Evolutionary conservation across 1,140 invertebrate genomes (phyloP).

Genomic region (Gryllus bimaculatus): DNA sequence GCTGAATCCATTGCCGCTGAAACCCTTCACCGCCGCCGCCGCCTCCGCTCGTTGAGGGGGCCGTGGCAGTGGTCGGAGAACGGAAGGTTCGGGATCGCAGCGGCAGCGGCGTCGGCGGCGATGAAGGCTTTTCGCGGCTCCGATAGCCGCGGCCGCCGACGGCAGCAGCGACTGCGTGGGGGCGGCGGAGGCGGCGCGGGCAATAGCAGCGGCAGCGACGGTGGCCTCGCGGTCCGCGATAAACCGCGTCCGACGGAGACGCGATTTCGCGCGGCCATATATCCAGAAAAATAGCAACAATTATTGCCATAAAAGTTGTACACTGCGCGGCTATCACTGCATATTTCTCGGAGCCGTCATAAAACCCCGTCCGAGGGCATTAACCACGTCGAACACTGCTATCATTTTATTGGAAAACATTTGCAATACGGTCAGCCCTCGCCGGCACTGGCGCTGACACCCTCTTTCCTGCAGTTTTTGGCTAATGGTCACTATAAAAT

Average conservation of each 20-base stretch:
- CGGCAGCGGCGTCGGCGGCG: too few relatives aligned
- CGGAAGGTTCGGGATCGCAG: too few relatives aligned
- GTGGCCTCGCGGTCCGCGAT: not conserved
- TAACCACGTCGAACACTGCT: not conserved
- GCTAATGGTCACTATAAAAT: slow-evolving; percentile 5
- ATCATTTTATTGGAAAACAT: slow-evolving; percentile 6
- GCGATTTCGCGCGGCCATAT: not conserved
- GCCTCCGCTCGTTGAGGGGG: too few relatives aligned
- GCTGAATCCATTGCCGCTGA: too few relatives aligned
- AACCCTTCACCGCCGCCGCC: too few relatives aligned
- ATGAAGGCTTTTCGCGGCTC: too few relatives aligned
- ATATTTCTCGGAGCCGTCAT: not conserved
- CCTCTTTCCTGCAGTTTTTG: slow-evolving; percentile 3
- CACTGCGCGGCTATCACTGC: not conserved
- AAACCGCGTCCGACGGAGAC: not conserved
- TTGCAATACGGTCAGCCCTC: not conserved
- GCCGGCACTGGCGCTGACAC: not conserved
- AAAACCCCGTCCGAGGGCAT: not conserved
- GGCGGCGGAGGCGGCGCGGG: too few relatives aligned
- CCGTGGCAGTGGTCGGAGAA: too few relatives aligned
- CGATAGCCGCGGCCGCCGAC: too few relatives aligned
- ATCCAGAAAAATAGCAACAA: slow-evolving; percentile 5
- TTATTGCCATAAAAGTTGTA: slow-evolving; percentile 5
- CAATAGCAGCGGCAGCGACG: too few relatives aligned
- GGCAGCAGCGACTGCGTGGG: too few relatives aligned